These are phyloP conservation scores for Athripsodes cinereus DNA, from an alignment of 2,888 invertebrate genomes.

Conservation along the genomic window DNA sequence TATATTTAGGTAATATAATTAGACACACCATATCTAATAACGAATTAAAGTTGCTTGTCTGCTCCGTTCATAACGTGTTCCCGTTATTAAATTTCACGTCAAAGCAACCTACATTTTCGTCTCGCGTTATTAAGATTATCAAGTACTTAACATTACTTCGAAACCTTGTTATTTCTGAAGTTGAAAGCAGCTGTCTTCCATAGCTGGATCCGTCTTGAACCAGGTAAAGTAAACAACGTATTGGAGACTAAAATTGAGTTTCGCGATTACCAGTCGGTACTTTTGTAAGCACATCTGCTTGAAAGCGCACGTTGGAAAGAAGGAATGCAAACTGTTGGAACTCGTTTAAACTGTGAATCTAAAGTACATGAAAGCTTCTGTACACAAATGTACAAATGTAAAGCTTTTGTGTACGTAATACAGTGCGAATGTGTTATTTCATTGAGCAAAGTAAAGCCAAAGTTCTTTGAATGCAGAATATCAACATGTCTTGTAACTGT, in stretches of 20 bases:
- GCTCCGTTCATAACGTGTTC: too few relatives aligned
- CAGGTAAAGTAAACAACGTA: not conserved
- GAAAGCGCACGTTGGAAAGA: not conserved
- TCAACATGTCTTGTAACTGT: too few relatives aligned
- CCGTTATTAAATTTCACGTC: too few relatives aligned
- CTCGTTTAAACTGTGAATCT: not conserved
- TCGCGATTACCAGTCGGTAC: not conserved
- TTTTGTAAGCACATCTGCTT: conserved; percentile 1
- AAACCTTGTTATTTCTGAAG: not conserved
- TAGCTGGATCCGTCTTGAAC: not conserved
- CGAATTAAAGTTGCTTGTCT: too few relatives aligned
- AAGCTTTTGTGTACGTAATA: too few relatives aligned
- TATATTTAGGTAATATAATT: too few relatives aligned
- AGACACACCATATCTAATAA: too few relatives aligned
- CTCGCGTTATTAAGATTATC: too few relatives aligned
- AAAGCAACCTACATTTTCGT: too few relatives aligned
- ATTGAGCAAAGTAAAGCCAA: too few relatives aligned
- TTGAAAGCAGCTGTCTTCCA: not conserved
- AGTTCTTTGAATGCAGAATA: too few relatives aligned
- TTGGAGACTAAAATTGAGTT: conserved; percentile 1
- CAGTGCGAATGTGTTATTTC: too few relatives aligned
- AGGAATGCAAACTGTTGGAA: not conserved
- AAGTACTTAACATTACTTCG: not conserved
- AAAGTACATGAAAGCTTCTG: not conserved
- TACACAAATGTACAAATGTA: not conserved